Conservation (phyloP, 2,797 vertebrate species). For the Sebastes melanostomus region DNA sequence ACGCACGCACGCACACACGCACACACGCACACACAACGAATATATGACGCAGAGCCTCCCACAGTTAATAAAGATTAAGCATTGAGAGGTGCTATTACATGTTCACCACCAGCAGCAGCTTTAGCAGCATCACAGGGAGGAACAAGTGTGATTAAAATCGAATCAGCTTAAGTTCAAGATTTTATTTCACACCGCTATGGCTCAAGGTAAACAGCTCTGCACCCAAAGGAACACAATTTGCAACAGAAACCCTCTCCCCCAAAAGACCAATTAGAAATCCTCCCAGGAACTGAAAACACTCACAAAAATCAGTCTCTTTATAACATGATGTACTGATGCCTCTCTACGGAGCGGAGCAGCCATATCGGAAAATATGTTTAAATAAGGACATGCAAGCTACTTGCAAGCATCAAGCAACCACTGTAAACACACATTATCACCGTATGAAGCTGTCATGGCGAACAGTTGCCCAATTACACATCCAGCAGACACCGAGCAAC, state of each 20-base stretch:
- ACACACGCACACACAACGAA: background rate
- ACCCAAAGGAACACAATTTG: background rate
- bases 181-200: background rate
- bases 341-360: background rate
- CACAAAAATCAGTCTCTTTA: background rate
- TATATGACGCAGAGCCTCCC: too few relatives aligned
- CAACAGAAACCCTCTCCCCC: background rate
- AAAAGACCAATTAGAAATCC: background rate
- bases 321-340: background rate
- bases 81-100: background rate
- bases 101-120: conserved; percentile 1
- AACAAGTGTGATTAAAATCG: conserved; percentile 17
- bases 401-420: background rate
- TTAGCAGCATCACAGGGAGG: background rate
- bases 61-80: conserved; percentile 13
- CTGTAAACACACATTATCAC: background rate
- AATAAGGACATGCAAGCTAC: background rate
- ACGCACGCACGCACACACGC: background rate
- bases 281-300: background rate
- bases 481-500: background rate
- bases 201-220: background rate
- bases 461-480: background rate
- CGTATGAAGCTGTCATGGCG: background rate
- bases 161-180: background rate
- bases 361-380: too few relatives aligned